Percentiles rank a stretch among this genome's conserved stretches.
Conservation (phyloP, 2,113 vertebrate species). For the Microcebus lehilahytsara region DNA sequence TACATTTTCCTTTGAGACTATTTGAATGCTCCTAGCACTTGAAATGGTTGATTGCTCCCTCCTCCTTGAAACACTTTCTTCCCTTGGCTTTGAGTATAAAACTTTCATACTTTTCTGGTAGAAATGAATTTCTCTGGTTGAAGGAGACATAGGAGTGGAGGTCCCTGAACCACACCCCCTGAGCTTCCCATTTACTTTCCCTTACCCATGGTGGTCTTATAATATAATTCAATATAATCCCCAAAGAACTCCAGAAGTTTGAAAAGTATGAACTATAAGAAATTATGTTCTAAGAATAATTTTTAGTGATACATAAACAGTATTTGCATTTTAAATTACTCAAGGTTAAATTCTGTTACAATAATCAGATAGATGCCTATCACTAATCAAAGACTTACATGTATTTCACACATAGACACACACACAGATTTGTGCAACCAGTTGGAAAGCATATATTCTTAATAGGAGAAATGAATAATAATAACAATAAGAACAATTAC, state of each 20-base stretch:
- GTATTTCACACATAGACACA: neutral
- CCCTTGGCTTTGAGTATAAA: neutral
- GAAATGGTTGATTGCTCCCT: neutral
- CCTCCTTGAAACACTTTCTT: neutral
- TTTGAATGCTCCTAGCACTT: neutral
- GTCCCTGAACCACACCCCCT: neutral
- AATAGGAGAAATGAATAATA: neutral
- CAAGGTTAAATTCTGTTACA: neutral
- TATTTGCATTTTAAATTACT: conserved; percentile 14
- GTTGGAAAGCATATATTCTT: neutral
- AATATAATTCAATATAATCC: neutral
- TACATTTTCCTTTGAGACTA: neutral
- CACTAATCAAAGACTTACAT: conserved; percentile 13
- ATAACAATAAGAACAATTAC: neutral
- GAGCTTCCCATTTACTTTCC: neutral
- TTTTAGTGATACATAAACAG: neutral
- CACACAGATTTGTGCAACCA: neutral
- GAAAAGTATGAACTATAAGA: neutral
- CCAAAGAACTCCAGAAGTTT: neutral
- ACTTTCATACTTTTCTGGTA: neutral
- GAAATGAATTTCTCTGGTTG: conserved; percentile 2
- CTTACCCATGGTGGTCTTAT: neutral
- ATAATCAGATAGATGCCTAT: conserved; percentile 30
- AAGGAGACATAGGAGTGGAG: neutral
- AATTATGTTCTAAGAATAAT: neutral